Evolutionary conservation across 2,888 invertebrate species (phyloP).

Genomic region (Deilephila elpenor): DNA sequence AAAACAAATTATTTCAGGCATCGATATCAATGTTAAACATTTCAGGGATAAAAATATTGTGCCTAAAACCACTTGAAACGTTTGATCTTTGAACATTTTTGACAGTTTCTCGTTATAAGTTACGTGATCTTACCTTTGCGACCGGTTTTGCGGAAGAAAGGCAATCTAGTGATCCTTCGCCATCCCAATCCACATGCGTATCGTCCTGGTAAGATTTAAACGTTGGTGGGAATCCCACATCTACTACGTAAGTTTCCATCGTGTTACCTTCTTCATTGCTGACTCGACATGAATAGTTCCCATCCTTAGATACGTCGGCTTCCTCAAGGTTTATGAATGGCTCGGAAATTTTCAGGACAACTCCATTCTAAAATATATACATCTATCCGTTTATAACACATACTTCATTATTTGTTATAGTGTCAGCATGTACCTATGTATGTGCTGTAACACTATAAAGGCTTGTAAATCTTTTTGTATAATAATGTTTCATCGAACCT

Average conservation of each 20-base stretch:
- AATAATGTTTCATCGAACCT: background rate
- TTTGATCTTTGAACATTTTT: background rate
- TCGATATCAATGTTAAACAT: too few species aligned
- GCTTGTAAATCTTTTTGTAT: background rate
- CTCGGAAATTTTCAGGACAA: background rate
- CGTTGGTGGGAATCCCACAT: slow-evolving; percentile 40
- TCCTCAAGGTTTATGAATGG: slow-evolving; percentile 30
- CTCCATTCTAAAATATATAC: slow-evolving; percentile 15
- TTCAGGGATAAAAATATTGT: too few species aligned
- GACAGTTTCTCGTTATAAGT: too few species aligned
- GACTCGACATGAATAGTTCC: slow-evolving; percentile 47
- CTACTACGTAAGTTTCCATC: slow-evolving; percentile 41
- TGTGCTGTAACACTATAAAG: background rate
- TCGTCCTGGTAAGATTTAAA: slow-evolving; percentile 21
- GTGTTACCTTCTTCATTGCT: slow-evolving; percentile 38
- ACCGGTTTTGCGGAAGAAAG: slow-evolving; percentile 33
- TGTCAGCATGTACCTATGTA: background rate
- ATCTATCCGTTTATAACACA: background rate
- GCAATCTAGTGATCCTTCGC: slow-evolving; percentile 36
- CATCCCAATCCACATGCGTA: slow-evolving; percentile 35
- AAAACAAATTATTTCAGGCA: too few species aligned
- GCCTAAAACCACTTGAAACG: background rate
- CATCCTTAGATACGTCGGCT: slow-evolving; percentile 32
- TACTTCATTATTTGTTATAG: background rate
- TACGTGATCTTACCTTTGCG: slow-evolving; percentile 34